Base-by-base conservation (phyloP, 2,888 invertebrate species). In the Hipparchia sbordonii region DNA sequence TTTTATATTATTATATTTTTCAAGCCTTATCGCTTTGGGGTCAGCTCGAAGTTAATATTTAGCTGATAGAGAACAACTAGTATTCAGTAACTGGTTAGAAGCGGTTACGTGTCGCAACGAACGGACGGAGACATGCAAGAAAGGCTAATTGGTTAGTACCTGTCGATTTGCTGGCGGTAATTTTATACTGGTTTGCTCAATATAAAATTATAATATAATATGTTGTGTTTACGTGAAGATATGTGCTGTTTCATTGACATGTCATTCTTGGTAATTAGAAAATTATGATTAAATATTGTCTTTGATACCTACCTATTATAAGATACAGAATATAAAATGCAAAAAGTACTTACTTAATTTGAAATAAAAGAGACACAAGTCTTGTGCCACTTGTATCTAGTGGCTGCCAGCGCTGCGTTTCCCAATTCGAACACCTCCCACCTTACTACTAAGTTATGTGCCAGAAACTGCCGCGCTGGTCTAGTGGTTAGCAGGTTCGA, bases 51-150 rank as follows among this genome's bases (percentile, higher is more conserved):
- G 71, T 69, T 69, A 71, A 56, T 68, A 71, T 63, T 39, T 39
- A 48, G 65, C 52, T 69, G 73, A 73, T 75, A 73, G 59, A 48
- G 66, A 12, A 54, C 66, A 67, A n/a, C 61, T n/a, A 71, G 63
- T 52, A 59, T 45, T 66, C 54, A 48, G 52, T 65, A 70, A 73
- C 76, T 61, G 70, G 74, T 76, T 76, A 12, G 13, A 76, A 73
- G 74, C 72, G 72, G 77, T 75, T 76, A 52, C 63, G 12, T 70
- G 71, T 71, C 71, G 72, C 73, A 71, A 73, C 23, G 66, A 75
- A 33, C 56, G 59, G 66, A 72, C 33, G 48, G 71, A 52, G 51
- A 61, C 62, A 56, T 63, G 62, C 70, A 63, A 70, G 63, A 63
- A 63, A 72, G 62, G 57, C 56, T 52, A 67, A 54, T 66, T 56